Evolutionary conservation across 2,797 vertebrate genomes (phyloP), one percentile per base, ranked within the genome.

Genomic region (Clarias pachynema): DNA sequence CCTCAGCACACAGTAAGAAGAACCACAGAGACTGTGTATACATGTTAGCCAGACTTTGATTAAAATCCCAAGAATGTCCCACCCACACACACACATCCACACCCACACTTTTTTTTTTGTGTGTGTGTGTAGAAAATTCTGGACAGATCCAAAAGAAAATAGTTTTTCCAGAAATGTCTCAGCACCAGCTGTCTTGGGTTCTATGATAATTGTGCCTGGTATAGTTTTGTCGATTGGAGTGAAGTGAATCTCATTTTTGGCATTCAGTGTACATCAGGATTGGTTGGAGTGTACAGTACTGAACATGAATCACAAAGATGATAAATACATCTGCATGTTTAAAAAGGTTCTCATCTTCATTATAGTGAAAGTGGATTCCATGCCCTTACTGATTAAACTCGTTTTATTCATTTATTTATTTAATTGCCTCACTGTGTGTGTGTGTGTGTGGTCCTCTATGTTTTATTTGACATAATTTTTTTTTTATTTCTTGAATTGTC

Each of bases 1-100:
- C 96, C 96, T 29, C 88, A 74, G 57, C 96, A 89, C 81, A 99
- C 98, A 4, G 98, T 99, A 94, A 96, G 96, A 77, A 37, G 66
- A 34, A 75, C 24, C 63, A 44, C 49, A 83, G 56, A 24, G 62
- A 29, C 16, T 63, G 69, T 49, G 78, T 44, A 26, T 65, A 65
- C 40, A 20, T 40, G 5, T 63, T 44, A 37, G 14, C 37, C 60
- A 56, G 49, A 56, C 16, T 18, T 53, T 77, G 29, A 59, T 78
- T 78, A 59, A 78, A 74, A 56, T 75, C 44, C 56, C n/a, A 73
- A 49, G 40, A 49, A 49, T 49, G 70, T 20, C 7, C 18, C 18
- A 12, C 4, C 62, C 62, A 24, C 24, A 69, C 66, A 69, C 66
- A 34, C 31, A 22, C 66, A 20, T 26, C 22, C 68, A 40, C 68